Conservation (phyloP, 2,888 invertebrate species). For the Mesodorylaimus sp. region DNA sequence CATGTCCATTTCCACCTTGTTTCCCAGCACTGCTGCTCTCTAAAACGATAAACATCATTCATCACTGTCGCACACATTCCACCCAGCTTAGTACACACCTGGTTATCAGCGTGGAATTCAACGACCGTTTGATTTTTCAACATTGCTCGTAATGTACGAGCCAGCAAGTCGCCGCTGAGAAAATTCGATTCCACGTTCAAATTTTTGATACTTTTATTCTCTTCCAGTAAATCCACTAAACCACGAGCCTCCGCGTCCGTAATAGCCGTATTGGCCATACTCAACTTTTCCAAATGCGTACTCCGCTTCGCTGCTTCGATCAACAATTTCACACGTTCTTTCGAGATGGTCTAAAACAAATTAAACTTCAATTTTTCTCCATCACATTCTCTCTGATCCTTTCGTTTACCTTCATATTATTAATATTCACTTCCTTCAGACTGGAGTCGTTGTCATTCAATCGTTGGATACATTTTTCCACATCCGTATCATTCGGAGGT, state of each 20-base stretch:
- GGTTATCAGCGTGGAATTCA: conserved; percentile 90
- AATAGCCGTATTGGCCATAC: conserved; percentile 78
- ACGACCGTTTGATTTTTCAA: conserved; percentile 66
- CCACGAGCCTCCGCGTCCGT: conserved; percentile 62
- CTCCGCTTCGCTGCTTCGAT: background rate
- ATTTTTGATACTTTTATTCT: conserved; percentile 34
- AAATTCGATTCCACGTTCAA: conserved; percentile 70
- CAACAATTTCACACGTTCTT: background rate
- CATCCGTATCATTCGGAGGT: conserved; percentile 63
- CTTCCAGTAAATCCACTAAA: conserved; percentile 44
- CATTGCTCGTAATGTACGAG: conserved; percentile 63
- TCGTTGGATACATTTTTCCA: conserved; percentile 69
- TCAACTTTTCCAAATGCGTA: conserved; percentile 71
- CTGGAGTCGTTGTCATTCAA: conserved; percentile 61
- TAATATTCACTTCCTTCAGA: conserved; percentile 82
- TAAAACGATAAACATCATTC: background rate
- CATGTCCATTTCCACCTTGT: conserved; percentile 22
- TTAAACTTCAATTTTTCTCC: background rate
- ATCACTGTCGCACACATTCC: background rate
- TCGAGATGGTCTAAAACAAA: background rate
- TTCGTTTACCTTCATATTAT: conserved; percentile 77
- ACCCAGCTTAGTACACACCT: conserved; percentile 43
- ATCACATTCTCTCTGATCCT: no score
- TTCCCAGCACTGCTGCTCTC: background rate
- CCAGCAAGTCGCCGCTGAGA: conserved; percentile 67